Evolutionary conservation across 53 echinoderm and acorn worm species (phyloP).

Genomic region (Arbacia lixula): DNA sequence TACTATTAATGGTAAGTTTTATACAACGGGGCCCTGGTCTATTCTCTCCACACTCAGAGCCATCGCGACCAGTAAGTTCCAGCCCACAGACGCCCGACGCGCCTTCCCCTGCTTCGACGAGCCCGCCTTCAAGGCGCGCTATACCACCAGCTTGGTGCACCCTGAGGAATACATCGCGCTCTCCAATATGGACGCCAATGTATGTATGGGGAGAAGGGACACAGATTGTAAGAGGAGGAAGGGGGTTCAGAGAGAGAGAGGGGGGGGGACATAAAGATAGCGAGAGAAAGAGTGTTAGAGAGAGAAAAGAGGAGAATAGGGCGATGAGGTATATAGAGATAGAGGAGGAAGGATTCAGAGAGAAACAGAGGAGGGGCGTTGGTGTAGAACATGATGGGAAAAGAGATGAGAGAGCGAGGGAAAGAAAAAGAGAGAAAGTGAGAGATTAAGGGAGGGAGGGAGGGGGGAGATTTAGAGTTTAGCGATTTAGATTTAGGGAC

Average conservation of each 20-base stretch:
- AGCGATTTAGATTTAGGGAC: too few relatives aligned
- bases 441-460: background rate
- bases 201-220: too few relatives aligned
- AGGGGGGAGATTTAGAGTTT: background rate
- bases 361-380: background rate
- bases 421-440: too few relatives aligned
- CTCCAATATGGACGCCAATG: slow-evolving; percentile 85
- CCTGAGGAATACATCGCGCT: slow-evolving; percentile 73
- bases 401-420: background rate
- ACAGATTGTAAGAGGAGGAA: too few relatives aligned
- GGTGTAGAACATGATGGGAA: background rate
- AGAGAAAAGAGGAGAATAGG: too few relatives aligned
- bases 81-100: slow-evolving; percentile 89
- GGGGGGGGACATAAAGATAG: too few relatives aligned
- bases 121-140: slow-evolving; percentile 87
- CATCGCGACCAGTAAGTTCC: slow-evolving; percentile 93
- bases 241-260: too few relatives aligned
- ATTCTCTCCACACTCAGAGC: slow-evolving; percentile 44
- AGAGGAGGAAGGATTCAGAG: too few relatives aligned
- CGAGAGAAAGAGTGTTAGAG: too few relatives aligned
- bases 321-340: too few relatives aligned
- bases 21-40: too few relatives aligned
- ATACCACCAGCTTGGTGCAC: slow-evolving; percentile 86
- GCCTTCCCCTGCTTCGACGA: slow-evolving; percentile 98
- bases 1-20: too few relatives aligned